Conservation (phyloP, 1,140 invertebrate genomes). For the Tetramorium parvispinum region DNA sequence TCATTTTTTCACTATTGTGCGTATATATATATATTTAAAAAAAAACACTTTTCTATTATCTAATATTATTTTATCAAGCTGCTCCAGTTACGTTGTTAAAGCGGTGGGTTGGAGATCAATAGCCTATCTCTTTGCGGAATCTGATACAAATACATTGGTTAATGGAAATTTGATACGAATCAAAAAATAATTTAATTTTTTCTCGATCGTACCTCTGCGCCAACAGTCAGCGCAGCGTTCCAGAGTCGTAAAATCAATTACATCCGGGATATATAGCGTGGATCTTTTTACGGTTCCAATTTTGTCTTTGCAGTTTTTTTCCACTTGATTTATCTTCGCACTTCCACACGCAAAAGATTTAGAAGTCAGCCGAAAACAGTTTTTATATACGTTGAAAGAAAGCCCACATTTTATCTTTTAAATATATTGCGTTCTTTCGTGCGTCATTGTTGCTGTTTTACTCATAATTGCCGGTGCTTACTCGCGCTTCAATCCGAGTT, state of each 20-base stretch:
- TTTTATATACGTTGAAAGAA: neutral
- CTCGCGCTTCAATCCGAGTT: conserved; percentile 36
- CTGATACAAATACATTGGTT: conserved; percentile 46
- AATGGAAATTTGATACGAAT: conserved; percentile 56
- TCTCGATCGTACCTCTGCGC: neutral
- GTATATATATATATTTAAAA: neutral
- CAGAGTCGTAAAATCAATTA: conserved; percentile 50
- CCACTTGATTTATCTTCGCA: conserved; percentile 30
- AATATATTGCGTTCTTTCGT: neutral
- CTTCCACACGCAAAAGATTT: neutral
- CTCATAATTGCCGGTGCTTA: conserved; percentile 67
- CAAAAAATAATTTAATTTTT: conserved; percentile 60
- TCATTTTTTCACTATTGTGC: neutral
- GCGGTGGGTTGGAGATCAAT: conserved; percentile 3
- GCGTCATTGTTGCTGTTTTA: neutral
- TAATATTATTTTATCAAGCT: conserved; percentile 49
- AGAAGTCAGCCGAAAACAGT: neutral
- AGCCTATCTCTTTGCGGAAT: conserved; percentile 35
- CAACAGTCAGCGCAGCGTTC: conserved; percentile 34
- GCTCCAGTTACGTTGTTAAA: conserved; percentile 10
- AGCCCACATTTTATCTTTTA: neutral
- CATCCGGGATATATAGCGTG: conserved; percentile 28
- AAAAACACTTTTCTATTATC: neutral
- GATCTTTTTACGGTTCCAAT: conserved; percentile 32
- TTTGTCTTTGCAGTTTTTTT: conserved; percentile 37